Percentiles rank a stretch among this genome's conserved stretches.
Evolutionary conservation across 2,113 vertebrate species (phyloP).

Genomic region (Colius striatus): DNA sequence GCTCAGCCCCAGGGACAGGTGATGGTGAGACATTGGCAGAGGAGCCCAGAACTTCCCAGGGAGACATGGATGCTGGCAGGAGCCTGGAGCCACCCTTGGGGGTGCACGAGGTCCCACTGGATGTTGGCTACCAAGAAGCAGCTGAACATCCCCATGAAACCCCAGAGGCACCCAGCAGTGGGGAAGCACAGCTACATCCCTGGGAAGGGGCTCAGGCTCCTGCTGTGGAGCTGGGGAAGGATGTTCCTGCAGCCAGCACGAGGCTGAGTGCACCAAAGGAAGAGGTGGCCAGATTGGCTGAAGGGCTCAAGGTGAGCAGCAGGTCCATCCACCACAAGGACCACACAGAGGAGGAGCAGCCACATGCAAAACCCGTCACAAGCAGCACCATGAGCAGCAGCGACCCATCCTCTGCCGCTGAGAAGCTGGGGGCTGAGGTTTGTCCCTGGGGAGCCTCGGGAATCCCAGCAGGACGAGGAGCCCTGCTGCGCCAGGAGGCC

Average conservation of each 20-base stretch:
- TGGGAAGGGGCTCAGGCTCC: accelerated
- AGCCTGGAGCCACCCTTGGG: not conserved
- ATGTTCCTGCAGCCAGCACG: accelerated
- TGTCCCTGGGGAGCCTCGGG: not conserved
- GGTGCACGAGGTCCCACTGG: not conserved
- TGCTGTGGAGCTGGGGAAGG: accelerated
- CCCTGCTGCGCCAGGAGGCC: not conserved
- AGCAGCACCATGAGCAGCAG: not conserved
- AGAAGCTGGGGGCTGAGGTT: accelerated
- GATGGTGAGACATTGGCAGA: accelerated
- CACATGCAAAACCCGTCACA: accelerated
- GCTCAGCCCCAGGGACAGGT: accelerated
- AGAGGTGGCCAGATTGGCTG: accelerated
- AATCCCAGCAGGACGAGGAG: not conserved
- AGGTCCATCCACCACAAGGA: accelerated
- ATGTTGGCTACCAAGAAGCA: not conserved
- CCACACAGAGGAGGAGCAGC: accelerated
- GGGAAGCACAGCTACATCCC: accelerated
- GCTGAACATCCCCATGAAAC: accelerated
- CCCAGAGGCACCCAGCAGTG: accelerated
- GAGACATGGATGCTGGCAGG: accelerated
- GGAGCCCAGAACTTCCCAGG: not conserved
- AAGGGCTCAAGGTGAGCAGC: accelerated
- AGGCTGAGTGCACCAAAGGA: not conserved
- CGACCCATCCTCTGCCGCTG: accelerated